These are phyloP conservation scores for Drosophila athabasca DNA, from an alignment of 1,140 invertebrate species.

Conservation along the genomic window DNA sequence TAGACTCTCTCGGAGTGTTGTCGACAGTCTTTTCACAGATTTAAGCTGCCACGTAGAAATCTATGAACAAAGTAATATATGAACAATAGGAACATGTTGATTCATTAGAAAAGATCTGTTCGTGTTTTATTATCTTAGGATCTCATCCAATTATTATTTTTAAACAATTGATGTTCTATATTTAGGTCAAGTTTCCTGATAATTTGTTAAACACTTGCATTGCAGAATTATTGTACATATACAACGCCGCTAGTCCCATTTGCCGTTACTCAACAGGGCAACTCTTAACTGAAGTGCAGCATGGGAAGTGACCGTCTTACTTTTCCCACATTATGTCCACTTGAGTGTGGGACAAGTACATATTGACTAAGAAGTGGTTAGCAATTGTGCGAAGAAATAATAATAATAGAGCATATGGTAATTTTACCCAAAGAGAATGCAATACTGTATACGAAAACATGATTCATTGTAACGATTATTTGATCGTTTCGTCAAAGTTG, in stretches of 20 bases:
- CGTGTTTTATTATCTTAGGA: background rate
- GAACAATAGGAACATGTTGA: too few species aligned
- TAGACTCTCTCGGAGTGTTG: slow-evolving; percentile 62
- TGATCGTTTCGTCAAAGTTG: too few species aligned
- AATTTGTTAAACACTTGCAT: slow-evolving; percentile 36
- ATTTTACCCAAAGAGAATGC: too few species aligned
- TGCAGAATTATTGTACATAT: slow-evolving; percentile 56
- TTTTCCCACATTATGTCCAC: slow-evolving; percentile 39
- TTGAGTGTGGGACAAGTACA: slow-evolving; percentile 28
- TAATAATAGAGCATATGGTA: too few species aligned
- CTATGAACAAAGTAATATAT: slow-evolving; percentile 18
- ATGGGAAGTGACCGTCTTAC: slow-evolving; percentile 38
- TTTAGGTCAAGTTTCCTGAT: slow-evolving; percentile 1
- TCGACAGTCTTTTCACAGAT: slow-evolving; percentile 64
- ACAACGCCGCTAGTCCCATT: slow-evolving; percentile 53
- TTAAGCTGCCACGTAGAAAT: slow-evolving; percentile 37
- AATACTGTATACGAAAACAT: too few species aligned
- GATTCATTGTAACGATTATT: background rate
- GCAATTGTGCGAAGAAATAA: too few species aligned
- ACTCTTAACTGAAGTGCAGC: slow-evolving; percentile 16
- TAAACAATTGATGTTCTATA: too few species aligned
- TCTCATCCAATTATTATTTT: background rate
- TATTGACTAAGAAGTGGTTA: too few species aligned
- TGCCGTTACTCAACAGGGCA: slow-evolving; percentile 8
- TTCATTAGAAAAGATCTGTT: too few species aligned